Percentiles rank a stretch among this genome's conserved stretches.
These are phyloP conservation scores for Pseudotriccus pelzelni DNA, from an alignment of 2,797 vertebrate species.

Conservation along the genomic window DNA sequence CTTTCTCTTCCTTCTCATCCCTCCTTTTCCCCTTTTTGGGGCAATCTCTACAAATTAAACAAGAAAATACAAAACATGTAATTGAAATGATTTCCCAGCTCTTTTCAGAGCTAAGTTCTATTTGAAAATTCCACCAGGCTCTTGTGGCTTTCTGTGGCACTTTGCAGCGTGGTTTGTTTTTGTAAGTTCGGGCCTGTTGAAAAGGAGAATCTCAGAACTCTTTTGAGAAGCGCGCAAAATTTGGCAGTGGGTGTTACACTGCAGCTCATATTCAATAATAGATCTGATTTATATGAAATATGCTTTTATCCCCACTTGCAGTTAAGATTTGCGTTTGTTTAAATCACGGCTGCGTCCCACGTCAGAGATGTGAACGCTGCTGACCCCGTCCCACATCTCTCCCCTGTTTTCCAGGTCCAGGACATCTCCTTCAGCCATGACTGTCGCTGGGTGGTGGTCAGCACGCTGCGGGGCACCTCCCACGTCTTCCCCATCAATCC, in stretches of 20 bases:
- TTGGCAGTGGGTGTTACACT: background rate
- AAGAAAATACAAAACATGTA: slow-evolving; percentile 5
- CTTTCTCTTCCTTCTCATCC: background rate
- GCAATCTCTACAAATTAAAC: slow-evolving; percentile 29
- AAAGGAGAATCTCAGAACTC: background rate
- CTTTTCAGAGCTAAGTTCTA: background rate
- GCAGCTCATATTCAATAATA: background rate
- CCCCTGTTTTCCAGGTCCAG: slow-evolving; percentile 83
- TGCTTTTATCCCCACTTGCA: background rate
- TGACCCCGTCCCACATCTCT: background rate
- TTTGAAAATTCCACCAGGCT: slow-evolving; percentile 24
- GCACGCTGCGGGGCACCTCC: slow-evolving; percentile 94
- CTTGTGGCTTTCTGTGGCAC: background rate
- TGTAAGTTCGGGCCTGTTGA: background rate
- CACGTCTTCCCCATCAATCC: slow-evolving; percentile 97
- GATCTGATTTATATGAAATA: background rate
- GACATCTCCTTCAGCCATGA: slow-evolving; percentile 98
- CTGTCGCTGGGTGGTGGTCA: slow-evolving; percentile 96
- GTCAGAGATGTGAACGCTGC: fast-evolving
- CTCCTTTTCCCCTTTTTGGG: background rate
- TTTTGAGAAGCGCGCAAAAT: background rate
- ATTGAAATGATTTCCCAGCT: slow-evolving; percentile 19
- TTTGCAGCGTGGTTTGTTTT: background rate
- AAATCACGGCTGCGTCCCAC: fast-evolving
- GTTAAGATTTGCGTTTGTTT: background rate